Evolutionary conservation across 1,140 invertebrate species (phyloP).

Genomic region (Drosophila sulfurigaster): DNA sequence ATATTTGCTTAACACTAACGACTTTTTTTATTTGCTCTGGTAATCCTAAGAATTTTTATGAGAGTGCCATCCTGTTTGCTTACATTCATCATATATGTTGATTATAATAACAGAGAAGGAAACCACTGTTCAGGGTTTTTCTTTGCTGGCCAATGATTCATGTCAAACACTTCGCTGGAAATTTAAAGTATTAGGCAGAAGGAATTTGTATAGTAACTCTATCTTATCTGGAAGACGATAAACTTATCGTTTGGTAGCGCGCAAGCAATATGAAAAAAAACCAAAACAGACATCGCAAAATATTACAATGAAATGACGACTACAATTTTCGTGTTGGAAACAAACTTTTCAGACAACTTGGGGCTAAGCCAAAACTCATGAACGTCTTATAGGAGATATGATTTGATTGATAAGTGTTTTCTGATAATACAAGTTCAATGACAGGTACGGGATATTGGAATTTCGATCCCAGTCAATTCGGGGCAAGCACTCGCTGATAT

Average conservation of each 20-base stretch:
- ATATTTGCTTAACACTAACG: background rate
- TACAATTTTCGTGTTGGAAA: background rate
- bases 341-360: slow-evolving; percentile 17
- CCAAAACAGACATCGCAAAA: slow-evolving; percentile 10
- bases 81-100: background rate
- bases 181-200: slow-evolving; percentile 16
- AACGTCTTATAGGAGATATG: slow-evolving; percentile 1
- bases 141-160: slow-evolving; percentile 27
- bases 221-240: slow-evolving; percentile 43
- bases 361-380: background rate
- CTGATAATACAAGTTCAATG: slow-evolving; percentile 31
- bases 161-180: slow-evolving; percentile 22
- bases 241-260: slow-evolving; percentile 29
- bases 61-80: background rate
- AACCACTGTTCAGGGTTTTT: slow-evolving; percentile 18
- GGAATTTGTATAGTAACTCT: slow-evolving; percentile 32
- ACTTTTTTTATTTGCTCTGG: background rate
- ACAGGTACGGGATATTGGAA: slow-evolving; percentile 8
- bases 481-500: background rate
- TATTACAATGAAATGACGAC: background rate
- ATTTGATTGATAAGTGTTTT: slow-evolving; percentile 18
- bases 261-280: slow-evolving; percentile 2
- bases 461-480: background rate
- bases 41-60: background rate
- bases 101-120: background rate